Base-by-base conservation (phyloP, 2,888 invertebrate species). In the Leptinotarsa tumamoca region DNA sequence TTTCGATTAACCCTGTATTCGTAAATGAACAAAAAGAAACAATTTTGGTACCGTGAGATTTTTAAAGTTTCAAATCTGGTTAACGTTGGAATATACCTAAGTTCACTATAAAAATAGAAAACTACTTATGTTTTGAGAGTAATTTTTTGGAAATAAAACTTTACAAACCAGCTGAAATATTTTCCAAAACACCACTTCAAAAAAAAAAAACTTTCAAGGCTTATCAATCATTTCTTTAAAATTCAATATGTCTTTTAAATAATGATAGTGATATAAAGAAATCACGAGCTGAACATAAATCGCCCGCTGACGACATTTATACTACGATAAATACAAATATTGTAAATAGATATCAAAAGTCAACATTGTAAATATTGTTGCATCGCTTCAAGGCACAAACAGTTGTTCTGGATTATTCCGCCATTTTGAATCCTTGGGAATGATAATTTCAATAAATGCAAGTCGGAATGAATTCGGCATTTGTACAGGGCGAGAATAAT, bases 401-500 rank as follows among this genome's bases (percentile, higher is more conserved):
- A 73, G 74, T 78, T 75, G 72, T 66, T 74, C 54, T 66, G 21
- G 49, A 56, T 71, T 23, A 52, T 56, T 56, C 67, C 63, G 54
- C 63, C 61, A 68, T 68, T 50, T 71, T 69, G 10, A 61, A 75
- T 66, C 49, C 5, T 73, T 23, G 50, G 69, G 71, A 73, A 74
- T 74, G 68, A 58, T 68, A 49, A 18, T 67, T 58, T 72, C 68
- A 51, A 63, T 80, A 80, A 80, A 80, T 80, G 79, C 79, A 70
- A 68, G 66, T 72, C 54, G 78, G 78, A 80, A 80, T 80, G 78
- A 43, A 77, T 51, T 50, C 33, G 33, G 43, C 68, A 74, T 72
- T 51, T 69, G 61, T 67, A 69, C 66, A 68, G 51, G 68, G 63
- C 68, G 33, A 63, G 43, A 33, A 17, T 33, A 10, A 27, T 18